Conservation (phyloP, 1,140 invertebrate species). For the Amphibalanus amphitrite region DNA sequence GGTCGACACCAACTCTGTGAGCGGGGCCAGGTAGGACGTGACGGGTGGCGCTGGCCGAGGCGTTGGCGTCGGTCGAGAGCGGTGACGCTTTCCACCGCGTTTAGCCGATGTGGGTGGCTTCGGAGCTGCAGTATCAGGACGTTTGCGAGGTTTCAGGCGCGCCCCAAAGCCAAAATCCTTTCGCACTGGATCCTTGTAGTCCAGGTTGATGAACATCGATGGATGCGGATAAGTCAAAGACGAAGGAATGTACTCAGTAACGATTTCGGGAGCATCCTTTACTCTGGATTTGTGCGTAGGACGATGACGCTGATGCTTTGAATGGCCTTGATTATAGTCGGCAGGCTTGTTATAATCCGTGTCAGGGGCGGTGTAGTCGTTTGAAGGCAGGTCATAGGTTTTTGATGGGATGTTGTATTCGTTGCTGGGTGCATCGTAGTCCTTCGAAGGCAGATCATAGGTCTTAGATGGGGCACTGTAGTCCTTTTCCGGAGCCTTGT, state of each 20-base stretch:
- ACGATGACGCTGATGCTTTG: background rate
- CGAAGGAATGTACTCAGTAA: background rate
- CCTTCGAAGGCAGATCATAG: background rate
- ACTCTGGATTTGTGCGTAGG: background rate
- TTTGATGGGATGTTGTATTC: background rate
- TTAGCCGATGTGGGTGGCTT: background rate
- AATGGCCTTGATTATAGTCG: too few relatives aligned
- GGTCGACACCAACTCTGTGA: background rate
- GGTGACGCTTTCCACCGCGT: too few relatives aligned
- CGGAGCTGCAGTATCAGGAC: background rate
- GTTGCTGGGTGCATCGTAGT: background rate
- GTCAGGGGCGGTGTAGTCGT: too few relatives aligned
- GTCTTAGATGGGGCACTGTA: background rate
- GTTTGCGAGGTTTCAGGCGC: background rate
- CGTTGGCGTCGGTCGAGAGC: background rate
- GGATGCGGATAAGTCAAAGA: background rate
- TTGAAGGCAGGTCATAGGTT: background rate
- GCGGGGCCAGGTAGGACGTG: background rate
- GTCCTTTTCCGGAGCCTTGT: too few relatives aligned
- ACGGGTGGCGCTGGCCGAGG: background rate
- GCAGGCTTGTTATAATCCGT: too few relatives aligned
- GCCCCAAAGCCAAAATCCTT: background rate
- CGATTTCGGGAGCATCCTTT: background rate
- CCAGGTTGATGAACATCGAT: background rate
- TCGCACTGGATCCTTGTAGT: background rate